These are phyloP conservation scores for Drosophila paracracens DNA, from an alignment of 2,888 invertebrate species.

Conservation along the genomic window DNA sequence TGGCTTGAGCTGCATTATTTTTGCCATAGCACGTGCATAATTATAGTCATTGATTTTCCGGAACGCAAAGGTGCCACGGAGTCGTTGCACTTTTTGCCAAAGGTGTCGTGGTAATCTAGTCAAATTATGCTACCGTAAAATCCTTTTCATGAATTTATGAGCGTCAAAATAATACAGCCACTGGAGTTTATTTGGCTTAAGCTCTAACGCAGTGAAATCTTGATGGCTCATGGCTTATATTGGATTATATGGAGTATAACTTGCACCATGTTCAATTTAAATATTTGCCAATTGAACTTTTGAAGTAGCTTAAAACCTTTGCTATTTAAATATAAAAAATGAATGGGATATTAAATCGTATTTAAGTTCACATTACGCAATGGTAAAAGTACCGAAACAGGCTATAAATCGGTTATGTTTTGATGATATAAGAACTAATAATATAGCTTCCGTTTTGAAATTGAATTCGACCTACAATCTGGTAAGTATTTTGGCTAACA, in stretches of 20 bases:
- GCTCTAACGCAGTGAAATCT: neutral
- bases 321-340: neutral
- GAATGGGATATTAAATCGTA: neutral
- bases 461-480: rapidly evolving
- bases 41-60: constrained; percentile 50
- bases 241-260: neutral
- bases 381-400: too few species aligned
- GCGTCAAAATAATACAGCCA: neutral
- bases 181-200: neutral
- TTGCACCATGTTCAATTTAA: neutral
- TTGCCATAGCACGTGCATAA: constrained; percentile 55
- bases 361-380: neutral
- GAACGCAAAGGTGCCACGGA: neutral
- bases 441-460: rapidly evolving
- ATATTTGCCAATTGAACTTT: neutral
- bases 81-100: neutral
- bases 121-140: neutral
- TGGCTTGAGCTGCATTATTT: constrained; percentile 35
- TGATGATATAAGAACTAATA: neutral
- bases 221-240: neutral
- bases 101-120: constrained; percentile 4
- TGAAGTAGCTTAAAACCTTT: neutral
- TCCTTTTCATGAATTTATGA: neutral
- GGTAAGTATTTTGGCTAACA: neutral
- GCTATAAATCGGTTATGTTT: neutral